A percentile compares a stretch with the other conserved stretches of the same genome.
These are phyloP conservation scores for Alviniconcha strummeri DNA, from an alignment of 2,888 invertebrate species.

Conservation along the genomic window DNA sequence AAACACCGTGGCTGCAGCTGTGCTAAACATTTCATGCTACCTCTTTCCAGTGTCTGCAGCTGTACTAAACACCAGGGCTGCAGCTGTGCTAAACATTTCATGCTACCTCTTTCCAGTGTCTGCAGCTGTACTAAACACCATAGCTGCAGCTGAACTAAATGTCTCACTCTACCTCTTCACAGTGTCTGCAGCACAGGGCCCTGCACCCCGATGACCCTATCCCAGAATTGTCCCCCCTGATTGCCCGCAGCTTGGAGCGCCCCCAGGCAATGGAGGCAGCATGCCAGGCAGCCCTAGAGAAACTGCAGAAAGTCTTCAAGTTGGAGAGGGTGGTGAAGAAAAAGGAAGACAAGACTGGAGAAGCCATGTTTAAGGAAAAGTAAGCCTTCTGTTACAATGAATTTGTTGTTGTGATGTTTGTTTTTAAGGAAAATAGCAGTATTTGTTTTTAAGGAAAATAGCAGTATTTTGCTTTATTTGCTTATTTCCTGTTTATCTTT, in stretches of 20 bases:
- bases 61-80: too few relatives aligned
- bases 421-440: too few relatives aligned
- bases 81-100: too few relatives aligned
- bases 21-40: too few relatives aligned
- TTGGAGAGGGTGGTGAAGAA: conserved; percentile 67
- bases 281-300: conserved; percentile 60
- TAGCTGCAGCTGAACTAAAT: too few relatives aligned
- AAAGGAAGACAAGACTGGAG: conserved; percentile 65
- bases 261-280: conserved; percentile 61
- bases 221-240: conserved; percentile 75
- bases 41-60: too few relatives aligned
- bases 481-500: too few relatives aligned
- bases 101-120: too few relatives aligned
- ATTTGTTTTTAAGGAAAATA: not conserved
- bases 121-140: too few relatives aligned
- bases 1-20: too few relatives aligned
- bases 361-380: conserved; percentile 67
- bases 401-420: not conserved
- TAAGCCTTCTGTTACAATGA: conserved; percentile 41
- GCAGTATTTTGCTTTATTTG: too few relatives aligned
- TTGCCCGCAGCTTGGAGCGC: conserved; percentile 67
- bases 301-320: conserved; percentile 65
- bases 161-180: conserved; percentile 30
- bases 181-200: conserved; percentile 79
- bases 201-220: conserved; percentile 78